phyloP scores from a whole-genome alignment of 2,888 invertebrate species.

The Eupithecia subfuscata region DNA sequence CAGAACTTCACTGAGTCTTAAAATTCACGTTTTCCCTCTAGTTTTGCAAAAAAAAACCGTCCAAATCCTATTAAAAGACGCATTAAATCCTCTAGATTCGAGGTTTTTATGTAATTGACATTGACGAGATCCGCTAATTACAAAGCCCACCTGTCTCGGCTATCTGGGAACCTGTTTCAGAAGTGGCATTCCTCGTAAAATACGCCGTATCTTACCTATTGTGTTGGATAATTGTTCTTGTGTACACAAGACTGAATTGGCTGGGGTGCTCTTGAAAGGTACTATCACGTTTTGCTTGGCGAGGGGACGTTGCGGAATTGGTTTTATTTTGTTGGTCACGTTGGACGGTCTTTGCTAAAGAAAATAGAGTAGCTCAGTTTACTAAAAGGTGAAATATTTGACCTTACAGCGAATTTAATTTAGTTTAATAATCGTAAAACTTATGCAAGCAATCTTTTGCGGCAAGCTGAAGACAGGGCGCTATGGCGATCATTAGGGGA shows the following conservation, averaged over 20 bases:
- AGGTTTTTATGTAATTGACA: slow-evolving; percentile 57
- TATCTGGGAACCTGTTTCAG: slow-evolving; percentile 50
- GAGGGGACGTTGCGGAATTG: neutral
- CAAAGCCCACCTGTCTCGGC: slow-evolving; percentile 56
- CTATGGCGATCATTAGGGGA: too few species aligned
- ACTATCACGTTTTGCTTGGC: neutral
- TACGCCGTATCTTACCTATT: slow-evolving; percentile 21
- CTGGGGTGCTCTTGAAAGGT: slow-evolving; percentile 19
- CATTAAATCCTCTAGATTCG: slow-evolving; percentile 48
- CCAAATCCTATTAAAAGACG: slow-evolving; percentile 39
- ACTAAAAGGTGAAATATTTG: neutral
- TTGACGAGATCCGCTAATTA: slow-evolving; percentile 58
- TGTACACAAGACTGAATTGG: slow-evolving; percentile 1
- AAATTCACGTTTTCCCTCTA: neutral
- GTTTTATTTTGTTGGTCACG: neutral
- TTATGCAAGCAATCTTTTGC: too few species aligned
- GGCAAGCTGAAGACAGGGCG: too few species aligned
- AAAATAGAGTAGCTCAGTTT: neutral
- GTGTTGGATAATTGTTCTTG: slow-evolving; percentile 14
- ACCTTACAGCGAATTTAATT: neutral
- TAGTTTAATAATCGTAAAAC: too few species aligned
- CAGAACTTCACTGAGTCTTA: neutral
- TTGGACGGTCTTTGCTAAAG: neutral
- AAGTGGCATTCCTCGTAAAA: slow-evolving; percentile 31
- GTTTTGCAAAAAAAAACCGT: slow-evolving; percentile 16